Percentiles rank a stretch among this genome's conserved stretches.
phyloP scores from a whole-genome alignment of 1,140 invertebrate genomes.

The Drosophila kurseongensis region DNA sequence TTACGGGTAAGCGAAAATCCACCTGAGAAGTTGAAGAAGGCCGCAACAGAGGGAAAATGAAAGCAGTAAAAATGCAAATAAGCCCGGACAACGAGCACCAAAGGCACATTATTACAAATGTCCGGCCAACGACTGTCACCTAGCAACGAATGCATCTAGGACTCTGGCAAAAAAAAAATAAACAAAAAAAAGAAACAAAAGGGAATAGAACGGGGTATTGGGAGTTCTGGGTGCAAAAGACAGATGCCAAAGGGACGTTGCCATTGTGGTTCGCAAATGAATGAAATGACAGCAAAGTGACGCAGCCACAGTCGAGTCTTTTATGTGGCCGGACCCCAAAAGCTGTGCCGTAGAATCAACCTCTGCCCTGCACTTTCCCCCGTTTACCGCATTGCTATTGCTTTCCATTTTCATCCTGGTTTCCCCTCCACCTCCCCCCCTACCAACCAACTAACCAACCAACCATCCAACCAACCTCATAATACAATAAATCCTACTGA shows the following conservation, averaged over 20 bases:
- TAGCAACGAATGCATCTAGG: slow-evolving; percentile 35
- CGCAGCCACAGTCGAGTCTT: slow-evolving; percentile 56
- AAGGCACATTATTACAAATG: slow-evolving; percentile 69
- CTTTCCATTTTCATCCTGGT: slow-evolving; percentile 3
- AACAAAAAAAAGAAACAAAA: background rate
- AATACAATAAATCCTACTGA: slow-evolving; percentile 72
- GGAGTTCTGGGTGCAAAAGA: background rate
- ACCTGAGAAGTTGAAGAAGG: background rate
- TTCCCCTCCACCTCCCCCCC: no score
- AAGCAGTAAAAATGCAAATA: slow-evolving; percentile 62
- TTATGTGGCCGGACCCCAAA: slow-evolving; percentile 42
- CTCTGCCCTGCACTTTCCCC: slow-evolving; percentile 11
- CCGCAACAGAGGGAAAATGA: no score
- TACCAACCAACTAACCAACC: background rate
- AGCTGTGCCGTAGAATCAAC: slow-evolving; percentile 20
- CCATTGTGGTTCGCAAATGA: slow-evolving; percentile 58
- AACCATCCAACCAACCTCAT: slow-evolving; percentile 3
- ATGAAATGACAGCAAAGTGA: slow-evolving; percentile 66
- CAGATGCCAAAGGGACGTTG: slow-evolving; percentile 7
- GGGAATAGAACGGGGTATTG: background rate
- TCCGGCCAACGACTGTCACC: slow-evolving; percentile 51
- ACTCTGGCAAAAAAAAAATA: background rate
- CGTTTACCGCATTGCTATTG: slow-evolving; percentile 34
- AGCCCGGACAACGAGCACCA: slow-evolving; percentile 36
- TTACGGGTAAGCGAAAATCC: slow-evolving; percentile 87